phyloP scores from a whole-genome alignment of 2,113 vertebrate genomes.

The Xenus cinereus region DNA sequence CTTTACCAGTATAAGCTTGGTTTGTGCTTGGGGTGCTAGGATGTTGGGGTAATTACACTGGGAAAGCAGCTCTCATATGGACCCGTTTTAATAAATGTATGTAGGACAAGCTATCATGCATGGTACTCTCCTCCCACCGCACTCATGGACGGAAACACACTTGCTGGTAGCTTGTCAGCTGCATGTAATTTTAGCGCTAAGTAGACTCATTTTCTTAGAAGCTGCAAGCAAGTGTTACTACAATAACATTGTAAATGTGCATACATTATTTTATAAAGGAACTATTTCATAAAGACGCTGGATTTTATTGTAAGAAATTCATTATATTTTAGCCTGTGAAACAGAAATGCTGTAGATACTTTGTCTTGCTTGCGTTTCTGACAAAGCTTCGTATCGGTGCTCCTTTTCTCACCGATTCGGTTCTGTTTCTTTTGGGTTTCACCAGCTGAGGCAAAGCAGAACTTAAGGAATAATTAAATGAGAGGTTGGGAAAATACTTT shows the following conservation, averaged over 20 bases:
- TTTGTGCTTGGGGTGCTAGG: neutral
- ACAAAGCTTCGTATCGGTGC: neutral
- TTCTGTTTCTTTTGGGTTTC: constrained; percentile 14
- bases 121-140: neutral
- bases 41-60: neutral
- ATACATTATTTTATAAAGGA: constrained; percentile 23
- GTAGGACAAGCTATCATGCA: neutral
- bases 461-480: constrained; percentile 19
- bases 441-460: constrained; percentile 4
- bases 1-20: neutral
- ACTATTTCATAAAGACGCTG: neutral
- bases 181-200: constrained; percentile 31
- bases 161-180: constrained; percentile 24
- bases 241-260: neutral
- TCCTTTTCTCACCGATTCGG: neutral
- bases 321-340: neutral
- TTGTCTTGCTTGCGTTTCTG: neutral
- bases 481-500: neutral
- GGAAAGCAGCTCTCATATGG: neutral
- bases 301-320: neutral
- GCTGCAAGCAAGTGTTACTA: constrained; percentile 1
- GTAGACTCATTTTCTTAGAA: constrained; percentile 23
- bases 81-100: neutral
- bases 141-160: neutral
- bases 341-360: neutral